phyloP scores from a whole-genome alignment of 1,140 invertebrate species.

The Carcinoscorpius rotundicauda region DNA sequence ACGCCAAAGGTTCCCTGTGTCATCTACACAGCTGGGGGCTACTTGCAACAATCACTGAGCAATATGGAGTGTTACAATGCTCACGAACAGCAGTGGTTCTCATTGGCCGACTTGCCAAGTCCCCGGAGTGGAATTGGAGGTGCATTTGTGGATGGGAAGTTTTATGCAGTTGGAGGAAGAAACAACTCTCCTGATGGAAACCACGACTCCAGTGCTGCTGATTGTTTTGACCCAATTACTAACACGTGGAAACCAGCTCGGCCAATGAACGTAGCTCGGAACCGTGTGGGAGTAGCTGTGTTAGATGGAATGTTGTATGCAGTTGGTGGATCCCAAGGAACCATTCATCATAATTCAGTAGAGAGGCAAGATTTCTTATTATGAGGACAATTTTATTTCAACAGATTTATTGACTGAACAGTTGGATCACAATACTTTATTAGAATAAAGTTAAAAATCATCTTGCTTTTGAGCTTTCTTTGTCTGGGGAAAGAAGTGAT shows the following conservation, averaged over 20 bases:
- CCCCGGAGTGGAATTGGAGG: conserved; percentile 74
- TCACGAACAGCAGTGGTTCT: conserved; percentile 67
- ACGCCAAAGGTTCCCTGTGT: conserved; percentile 72
- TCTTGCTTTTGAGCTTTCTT: no score
- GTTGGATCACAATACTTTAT: no score
- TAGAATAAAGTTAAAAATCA: no score
- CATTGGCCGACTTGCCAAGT: conserved; percentile 59
- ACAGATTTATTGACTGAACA: no score
- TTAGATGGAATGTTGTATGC: conserved; percentile 88
- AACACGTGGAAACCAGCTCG: conserved; percentile 97
- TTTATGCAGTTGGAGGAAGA: conserved; percentile 81
- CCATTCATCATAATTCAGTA: conserved; percentile 70
- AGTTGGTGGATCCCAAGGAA: conserved; percentile 71
- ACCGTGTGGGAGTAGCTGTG: conserved; percentile 94
- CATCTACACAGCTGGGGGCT: conserved; percentile 82
- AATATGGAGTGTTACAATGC: conserved; percentile 76
- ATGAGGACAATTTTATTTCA: no score
- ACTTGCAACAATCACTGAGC: conserved; percentile 69
- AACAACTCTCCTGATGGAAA: conserved; percentile 73
- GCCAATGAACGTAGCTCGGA: conserved; percentile 90
- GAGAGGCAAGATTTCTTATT: conserved; percentile 50
- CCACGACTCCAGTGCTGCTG: conserved; percentile 62
- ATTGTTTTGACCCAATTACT: conserved; percentile 90
- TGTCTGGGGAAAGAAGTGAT: no score
- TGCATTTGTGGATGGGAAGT: conserved; percentile 61